Conservation (phyloP, 2,797 vertebrate species). For the Channallabes apus region DNA sequence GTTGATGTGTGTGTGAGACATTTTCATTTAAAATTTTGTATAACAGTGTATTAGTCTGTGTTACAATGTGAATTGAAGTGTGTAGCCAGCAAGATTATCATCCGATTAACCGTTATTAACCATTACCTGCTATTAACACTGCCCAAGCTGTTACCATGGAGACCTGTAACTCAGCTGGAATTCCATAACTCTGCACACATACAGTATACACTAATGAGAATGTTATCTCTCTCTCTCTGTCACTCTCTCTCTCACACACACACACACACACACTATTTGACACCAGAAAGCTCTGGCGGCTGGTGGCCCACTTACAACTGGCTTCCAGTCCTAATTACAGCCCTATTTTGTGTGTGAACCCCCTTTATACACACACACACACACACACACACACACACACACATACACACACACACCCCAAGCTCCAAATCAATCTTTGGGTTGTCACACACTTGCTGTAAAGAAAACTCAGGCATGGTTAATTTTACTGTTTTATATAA, state of each 20-base stretch:
- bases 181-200: background rate
- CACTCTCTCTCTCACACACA: background rate
- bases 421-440: background rate
- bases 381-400: slow-evolving; percentile 26
- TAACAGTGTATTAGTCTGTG: background rate
- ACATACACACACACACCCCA: slow-evolving; percentile 13
- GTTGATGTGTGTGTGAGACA: background rate
- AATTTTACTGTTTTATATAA: slow-evolving; percentile 23
- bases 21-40: too few species aligned
- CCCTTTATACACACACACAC: slow-evolving; percentile 15
- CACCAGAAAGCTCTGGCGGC: slow-evolving; percentile 25
- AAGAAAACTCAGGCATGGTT: slow-evolving; percentile 16
- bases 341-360: too few species aligned
- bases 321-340: slow-evolving; percentile 30
- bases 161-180: background rate
- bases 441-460: slow-evolving; percentile 3
- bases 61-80: background rate
- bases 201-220: background rate
- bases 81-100: background rate
- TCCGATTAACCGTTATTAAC: background rate
- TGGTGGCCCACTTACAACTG: slow-evolving; percentile 37
- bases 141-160: background rate
- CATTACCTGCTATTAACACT: background rate
- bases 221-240: too few species aligned
- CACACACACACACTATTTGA: slow-evolving; percentile 36